Percentiles rank a stretch among this genome's conserved stretches.
phyloP scores from a whole-genome alignment of 2,113 vertebrate species.

The Clarias gariepinus region DNA sequence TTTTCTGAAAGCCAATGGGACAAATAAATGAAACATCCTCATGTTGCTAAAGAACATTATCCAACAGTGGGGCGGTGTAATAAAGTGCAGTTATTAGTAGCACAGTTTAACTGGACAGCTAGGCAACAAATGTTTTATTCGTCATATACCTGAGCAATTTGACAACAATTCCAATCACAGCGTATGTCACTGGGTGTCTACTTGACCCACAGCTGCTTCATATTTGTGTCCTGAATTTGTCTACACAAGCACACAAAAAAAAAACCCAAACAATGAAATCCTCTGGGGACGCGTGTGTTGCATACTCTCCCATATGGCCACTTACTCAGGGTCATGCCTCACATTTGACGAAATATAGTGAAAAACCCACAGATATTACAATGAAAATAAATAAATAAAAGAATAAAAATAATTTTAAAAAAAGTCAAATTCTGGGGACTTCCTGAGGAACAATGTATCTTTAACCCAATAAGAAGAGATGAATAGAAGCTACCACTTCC shows the following conservation, averaged over 20 bases:
- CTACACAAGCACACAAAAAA: conserved; percentile 36
- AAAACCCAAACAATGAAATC: background rate
- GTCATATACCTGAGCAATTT: background rate
- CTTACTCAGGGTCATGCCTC: background rate
- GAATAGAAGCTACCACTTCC: conserved; percentile 65
- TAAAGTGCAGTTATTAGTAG: background rate
- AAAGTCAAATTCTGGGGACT: conserved; percentile 63
- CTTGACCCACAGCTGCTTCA: background rate
- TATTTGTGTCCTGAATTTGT: background rate
- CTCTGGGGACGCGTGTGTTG: conserved; percentile 50
- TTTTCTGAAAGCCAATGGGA: background rate
- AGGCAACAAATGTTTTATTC: background rate
- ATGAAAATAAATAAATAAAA: conserved; percentile 42
- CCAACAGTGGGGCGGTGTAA: background rate
- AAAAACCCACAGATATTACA: conserved; percentile 63
- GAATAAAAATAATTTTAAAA: conserved; percentile 47
- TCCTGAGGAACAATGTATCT: conserved; percentile 70
- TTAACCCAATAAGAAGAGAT: conserved; percentile 49
- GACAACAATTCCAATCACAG: background rate
- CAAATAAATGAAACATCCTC: background rate
- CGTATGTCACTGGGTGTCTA: no score
- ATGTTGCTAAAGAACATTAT: background rate
- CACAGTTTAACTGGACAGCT: background rate
- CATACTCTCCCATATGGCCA: conserved; percentile 57
- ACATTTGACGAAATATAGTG: conserved; percentile 57